These are phyloP conservation scores for Oreotrochilus melanogaster DNA, from an alignment of 2,113 vertebrate species.

Conservation along the genomic window DNA sequence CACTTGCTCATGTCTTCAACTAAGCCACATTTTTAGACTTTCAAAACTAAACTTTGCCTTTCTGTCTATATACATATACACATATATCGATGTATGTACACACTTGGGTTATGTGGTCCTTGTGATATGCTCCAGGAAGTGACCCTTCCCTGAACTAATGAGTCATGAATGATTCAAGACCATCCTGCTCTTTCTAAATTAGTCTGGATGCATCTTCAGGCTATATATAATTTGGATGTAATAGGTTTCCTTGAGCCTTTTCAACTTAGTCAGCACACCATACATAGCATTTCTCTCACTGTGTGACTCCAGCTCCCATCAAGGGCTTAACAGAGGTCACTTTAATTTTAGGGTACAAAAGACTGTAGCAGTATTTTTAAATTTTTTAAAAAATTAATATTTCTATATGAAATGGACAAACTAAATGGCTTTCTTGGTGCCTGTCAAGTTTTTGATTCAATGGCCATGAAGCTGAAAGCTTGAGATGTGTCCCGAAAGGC, in stretches of 20 bases:
- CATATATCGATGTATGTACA: not conserved
- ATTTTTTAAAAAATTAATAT: constrained; percentile 10
- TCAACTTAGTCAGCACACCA: not conserved
- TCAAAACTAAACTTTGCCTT: not conserved
- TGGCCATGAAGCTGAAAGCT: not conserved
- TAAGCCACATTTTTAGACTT: not conserved
- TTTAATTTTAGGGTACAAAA: not conserved
- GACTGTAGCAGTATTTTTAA: not conserved
- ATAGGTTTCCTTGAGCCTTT: not conserved
- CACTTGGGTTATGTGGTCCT: not conserved
- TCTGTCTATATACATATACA: not conserved
- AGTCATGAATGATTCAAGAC: not conserved
- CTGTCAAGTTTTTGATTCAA: not conserved
- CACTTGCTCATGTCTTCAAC: not conserved
- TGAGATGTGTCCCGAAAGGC: not conserved
- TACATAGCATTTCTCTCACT: not conserved
- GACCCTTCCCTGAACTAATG: not conserved
- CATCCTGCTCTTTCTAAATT: not conserved
- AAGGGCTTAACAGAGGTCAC: not conserved
- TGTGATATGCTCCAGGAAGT: not conserved
- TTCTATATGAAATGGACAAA: not conserved
- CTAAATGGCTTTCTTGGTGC: not conserved
- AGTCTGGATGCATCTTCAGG: not conserved
- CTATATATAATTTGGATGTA: not conserved
- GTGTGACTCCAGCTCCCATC: not conserved